Evolutionary conservation across 1,140 invertebrate species (phyloP).

Genomic region (Proales similis): DNA sequence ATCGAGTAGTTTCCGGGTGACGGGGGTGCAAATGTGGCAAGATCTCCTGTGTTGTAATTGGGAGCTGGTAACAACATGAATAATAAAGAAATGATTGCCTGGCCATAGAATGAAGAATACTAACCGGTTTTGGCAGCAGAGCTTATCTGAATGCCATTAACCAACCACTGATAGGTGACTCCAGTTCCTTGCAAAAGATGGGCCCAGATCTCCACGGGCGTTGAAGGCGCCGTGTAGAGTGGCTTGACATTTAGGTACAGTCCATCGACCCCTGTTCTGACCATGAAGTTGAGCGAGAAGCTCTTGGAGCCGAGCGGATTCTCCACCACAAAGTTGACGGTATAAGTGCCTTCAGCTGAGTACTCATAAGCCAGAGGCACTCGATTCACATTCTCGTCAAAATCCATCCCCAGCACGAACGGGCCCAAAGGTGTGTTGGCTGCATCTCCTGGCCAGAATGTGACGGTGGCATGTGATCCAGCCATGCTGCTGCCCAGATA

Average conservation of each 20-base stretch:
- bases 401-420: slow-evolving; percentile 18
- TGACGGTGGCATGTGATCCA: not conserved
- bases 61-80: too few species aligned
- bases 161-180: slow-evolving; percentile 25
- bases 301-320: slow-evolving; percentile 12
- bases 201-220: not conserved
- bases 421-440: not conserved
- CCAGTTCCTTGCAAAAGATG: slow-evolving; percentile 17
- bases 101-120: too few species aligned
- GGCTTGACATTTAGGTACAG: slow-evolving; percentile 19
- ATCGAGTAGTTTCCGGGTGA: too few species aligned
- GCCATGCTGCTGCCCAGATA: not conserved
- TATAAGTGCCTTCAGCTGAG: not conserved
- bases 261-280: not conserved
- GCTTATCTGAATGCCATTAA: too few species aligned
- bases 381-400: not conserved
- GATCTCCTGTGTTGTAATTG: too few species aligned
- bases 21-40: too few species aligned
- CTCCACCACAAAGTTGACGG: not conserved
- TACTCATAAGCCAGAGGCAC: slow-evolving; percentile 4
- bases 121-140: too few species aligned
- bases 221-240: not conserved
- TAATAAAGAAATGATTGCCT: too few species aligned
- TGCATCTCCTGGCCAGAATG: slow-evolving; percentile 36
- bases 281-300: slow-evolving; percentile 3